phyloP scores from a whole-genome alignment of 2,113 vertebrate species.

The Neolamprologus sp. region DNA sequence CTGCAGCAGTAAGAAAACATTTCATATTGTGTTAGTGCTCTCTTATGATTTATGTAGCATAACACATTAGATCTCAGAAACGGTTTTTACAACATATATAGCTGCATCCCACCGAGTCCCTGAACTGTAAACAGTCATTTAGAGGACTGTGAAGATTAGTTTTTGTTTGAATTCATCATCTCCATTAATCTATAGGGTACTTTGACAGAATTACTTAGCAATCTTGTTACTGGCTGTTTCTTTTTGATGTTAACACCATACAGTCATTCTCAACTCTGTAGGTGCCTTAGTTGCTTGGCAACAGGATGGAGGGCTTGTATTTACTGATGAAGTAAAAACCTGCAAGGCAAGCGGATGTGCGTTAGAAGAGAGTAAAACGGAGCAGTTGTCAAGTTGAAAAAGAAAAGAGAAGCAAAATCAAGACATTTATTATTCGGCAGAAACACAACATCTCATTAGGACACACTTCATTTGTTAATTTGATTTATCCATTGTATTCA shows the following conservation, averaged over 20 bases:
- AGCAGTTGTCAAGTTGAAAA: constrained; percentile 21
- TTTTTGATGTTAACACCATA: constrained; percentile 30
- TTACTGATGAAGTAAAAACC: constrained; percentile 49
- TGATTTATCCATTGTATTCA: neutral
- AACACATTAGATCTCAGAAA: neutral
- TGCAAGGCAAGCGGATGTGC: constrained; percentile 27
- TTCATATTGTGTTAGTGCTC: constrained; percentile 35
- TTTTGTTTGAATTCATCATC: neutral
- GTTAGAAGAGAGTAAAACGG: constrained; percentile 22
- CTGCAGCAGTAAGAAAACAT: constrained; percentile 11
- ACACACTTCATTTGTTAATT: neutral
- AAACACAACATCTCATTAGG: neutral
- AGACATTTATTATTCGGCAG: neutral
- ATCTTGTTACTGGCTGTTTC: constrained; percentile 9
- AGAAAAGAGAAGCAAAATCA: neutral
- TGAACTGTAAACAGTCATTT: neutral
- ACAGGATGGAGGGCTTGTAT: constrained; percentile 48
- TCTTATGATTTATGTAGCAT: neutral
- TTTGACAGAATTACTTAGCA: neutral
- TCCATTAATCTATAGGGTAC: neutral
- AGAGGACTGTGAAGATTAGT: neutral
- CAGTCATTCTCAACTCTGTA: constrained; percentile 50
- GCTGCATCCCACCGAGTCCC: neutral
- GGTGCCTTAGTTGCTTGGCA: constrained; percentile 66
- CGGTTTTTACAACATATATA: neutral